phyloP scores from a whole-genome alignment of 1,140 invertebrate genomes.

The Drosophila insularis region DNA sequence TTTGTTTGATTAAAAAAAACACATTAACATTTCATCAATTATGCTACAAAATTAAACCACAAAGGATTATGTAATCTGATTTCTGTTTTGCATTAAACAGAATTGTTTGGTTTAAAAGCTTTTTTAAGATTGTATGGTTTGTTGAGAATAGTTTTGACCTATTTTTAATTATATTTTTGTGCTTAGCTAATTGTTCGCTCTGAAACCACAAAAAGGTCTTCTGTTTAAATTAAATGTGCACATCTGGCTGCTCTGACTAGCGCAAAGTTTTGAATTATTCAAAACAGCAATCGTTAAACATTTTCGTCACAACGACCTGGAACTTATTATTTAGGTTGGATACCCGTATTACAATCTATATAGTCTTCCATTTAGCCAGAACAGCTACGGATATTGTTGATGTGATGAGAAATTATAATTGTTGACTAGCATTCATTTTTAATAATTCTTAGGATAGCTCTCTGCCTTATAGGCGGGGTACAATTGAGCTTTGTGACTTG shows the following conservation, averaged over 20 bases:
- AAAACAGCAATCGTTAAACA: not conserved
- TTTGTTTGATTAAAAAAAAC: slow-evolving; percentile 54
- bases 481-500: slow-evolving; percentile 49
- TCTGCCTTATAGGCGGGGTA: slow-evolving; percentile 37
- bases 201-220: slow-evolving; percentile 48
- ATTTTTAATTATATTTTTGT: slow-evolving; percentile 19
- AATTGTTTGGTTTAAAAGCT: slow-evolving; percentile 53
- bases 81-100: slow-evolving; percentile 46
- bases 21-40: slow-evolving; percentile 71
- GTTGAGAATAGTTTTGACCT: slow-evolving; percentile 25
- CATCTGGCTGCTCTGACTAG: not conserved
- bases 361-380: not conserved
- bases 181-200: slow-evolving; percentile 25
- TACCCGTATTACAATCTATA: no score
- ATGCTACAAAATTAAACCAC: slow-evolving; percentile 63
- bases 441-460: slow-evolving; percentile 1
- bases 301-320: not conserved
- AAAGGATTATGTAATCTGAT: slow-evolving; percentile 32
- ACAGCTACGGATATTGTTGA: slow-evolving; percentile 1
- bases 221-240: not conserved
- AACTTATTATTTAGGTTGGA: not conserved
- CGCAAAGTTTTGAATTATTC: slow-evolving; percentile 4
- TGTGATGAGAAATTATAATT: slow-evolving; percentile 26
- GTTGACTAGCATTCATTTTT: slow-evolving; percentile 50
- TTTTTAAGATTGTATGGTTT: slow-evolving; percentile 46